Evolutionary conservation across 2,888 invertebrate species (phyloP).

Genomic region (Cephus sareptanus): DNA sequence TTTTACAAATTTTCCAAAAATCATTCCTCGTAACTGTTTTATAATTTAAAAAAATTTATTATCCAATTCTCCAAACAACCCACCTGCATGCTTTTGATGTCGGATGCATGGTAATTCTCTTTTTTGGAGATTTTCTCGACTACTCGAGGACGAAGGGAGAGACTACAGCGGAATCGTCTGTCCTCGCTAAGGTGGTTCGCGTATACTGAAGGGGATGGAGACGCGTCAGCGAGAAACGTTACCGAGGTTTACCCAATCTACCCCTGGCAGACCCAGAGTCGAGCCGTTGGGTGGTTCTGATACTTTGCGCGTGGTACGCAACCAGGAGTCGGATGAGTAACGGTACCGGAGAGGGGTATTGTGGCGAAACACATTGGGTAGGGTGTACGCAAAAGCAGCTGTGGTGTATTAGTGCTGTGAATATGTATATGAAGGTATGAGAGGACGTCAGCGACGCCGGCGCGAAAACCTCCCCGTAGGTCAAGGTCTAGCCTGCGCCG

Average conservation of each 20-base stretch:
- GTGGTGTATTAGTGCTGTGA: constrained; percentile 3
- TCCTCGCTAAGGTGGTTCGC: constrained; percentile 34
- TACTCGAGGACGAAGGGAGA: constrained; percentile 9
- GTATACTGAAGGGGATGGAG: constrained; percentile 35
- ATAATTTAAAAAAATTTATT: not conserved
- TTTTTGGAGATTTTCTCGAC: constrained; percentile 13
- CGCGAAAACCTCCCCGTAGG: constrained; percentile 60
- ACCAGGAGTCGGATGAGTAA: not conserved
- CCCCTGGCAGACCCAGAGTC: constrained; percentile 70
- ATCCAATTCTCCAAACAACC: constrained; percentile 26
- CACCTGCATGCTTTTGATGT: constrained; percentile 58
- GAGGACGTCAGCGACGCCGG: constrained; percentile 51
- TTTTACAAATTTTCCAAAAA: too few species aligned
- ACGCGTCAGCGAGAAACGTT: constrained; percentile 22
- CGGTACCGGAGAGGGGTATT: constrained; percentile 6
- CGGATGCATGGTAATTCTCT: constrained; percentile 53
- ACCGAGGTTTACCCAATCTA: constrained; percentile 64
- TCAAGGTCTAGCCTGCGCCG: constrained; percentile 54
- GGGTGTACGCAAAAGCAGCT: not conserved
- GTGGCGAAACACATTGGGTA: not conserved
- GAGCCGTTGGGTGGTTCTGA: constrained; percentile 22
- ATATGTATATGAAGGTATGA: constrained; percentile 18
- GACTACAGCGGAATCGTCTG: not conserved
- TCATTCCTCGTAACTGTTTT: too few species aligned
- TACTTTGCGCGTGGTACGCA: constrained; percentile 14